Conservation (phyloP, 2,888 invertebrate species). For the Dinocampus coccinellae region DNA sequence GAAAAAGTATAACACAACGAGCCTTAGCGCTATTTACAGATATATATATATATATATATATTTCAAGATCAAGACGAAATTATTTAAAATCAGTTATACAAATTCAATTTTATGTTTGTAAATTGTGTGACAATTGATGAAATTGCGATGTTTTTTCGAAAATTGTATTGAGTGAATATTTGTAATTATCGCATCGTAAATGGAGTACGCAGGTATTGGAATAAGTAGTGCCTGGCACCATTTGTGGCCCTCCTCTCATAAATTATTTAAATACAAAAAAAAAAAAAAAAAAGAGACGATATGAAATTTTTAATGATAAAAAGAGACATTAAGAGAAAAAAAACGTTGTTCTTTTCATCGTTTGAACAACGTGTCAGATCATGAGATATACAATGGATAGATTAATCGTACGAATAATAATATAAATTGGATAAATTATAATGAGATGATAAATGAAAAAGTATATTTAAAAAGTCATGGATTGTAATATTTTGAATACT, state of each 20-base stretch:
- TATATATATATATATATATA: background rate
- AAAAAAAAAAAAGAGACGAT: slow-evolving; percentile 2
- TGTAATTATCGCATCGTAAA: slow-evolving; percentile 58
- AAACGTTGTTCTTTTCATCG: slow-evolving; percentile 24
- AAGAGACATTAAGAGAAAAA: slow-evolving; percentile 25
- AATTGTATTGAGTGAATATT: slow-evolving; percentile 45
- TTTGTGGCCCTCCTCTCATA: slow-evolving; percentile 67
- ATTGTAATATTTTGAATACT: slow-evolving; percentile 58
- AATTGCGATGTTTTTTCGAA: slow-evolving; percentile 56
- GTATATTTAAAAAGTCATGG: slow-evolving; percentile 31
- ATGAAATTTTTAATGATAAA: slow-evolving; percentile 20
- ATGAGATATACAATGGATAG: slow-evolving; percentile 10
- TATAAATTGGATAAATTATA: slow-evolving; percentile 14
- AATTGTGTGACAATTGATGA: too few relatives aligned
- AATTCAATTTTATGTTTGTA: too few relatives aligned
- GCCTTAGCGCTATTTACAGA: background rate
- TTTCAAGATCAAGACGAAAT: background rate
- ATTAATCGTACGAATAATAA: slow-evolving; percentile 10
- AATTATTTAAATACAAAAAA: slow-evolving; percentile 43
- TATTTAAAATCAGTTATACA: too few relatives aligned
- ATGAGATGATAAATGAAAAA: slow-evolving; percentile 11
- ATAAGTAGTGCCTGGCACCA: slow-evolving; percentile 70
- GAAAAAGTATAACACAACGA: background rate
- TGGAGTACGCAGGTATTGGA: slow-evolving; percentile 66
- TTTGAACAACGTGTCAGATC: slow-evolving; percentile 25